A percentile compares a stretch with the other conserved stretches of the same genome.
Evolutionary conservation across 2,113 vertebrate genomes (phyloP).

Genomic region (Pimephales promelas): DNA sequence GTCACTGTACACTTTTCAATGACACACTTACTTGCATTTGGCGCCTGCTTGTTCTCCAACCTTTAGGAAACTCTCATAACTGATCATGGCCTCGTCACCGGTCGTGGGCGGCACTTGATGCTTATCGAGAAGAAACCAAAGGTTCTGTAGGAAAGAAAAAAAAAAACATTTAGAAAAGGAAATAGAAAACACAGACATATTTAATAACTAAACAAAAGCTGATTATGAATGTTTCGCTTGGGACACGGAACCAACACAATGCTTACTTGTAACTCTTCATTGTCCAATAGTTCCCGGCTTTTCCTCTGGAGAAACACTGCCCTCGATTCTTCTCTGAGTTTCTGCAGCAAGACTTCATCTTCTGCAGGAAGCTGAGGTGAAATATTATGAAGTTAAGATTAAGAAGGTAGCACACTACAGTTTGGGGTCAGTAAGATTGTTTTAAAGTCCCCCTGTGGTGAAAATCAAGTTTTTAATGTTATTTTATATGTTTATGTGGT

Average conservation of each 20-base stretch:
- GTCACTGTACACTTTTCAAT: not conserved
- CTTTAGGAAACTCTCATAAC: slow-evolving; percentile 91
- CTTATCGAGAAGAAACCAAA: slow-evolving; percentile 97
- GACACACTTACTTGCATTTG: slow-evolving; percentile 88
- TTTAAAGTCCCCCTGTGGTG: not conserved
- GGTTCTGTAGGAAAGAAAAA: slow-evolving; percentile 77
- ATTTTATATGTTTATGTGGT: too few relatives aligned
- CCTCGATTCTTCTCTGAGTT: slow-evolving; percentile 95
- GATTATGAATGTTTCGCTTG: not conserved
- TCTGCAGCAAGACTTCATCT: slow-evolving; percentile 95
- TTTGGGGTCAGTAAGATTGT: not conserved
- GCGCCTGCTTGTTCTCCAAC: slow-evolving; percentile 90
- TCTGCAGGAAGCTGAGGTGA: slow-evolving; percentile 88
- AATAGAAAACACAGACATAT: not conserved
- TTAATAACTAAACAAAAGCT: not conserved
- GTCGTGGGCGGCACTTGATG: slow-evolving; percentile 92
- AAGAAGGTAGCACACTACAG: not conserved
- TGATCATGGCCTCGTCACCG: slow-evolving; percentile 97
- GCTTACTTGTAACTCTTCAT: slow-evolving; percentile 93
- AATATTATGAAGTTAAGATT: slow-evolving; percentile 23
- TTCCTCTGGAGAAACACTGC: slow-evolving; percentile 97
- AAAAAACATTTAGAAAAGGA: not conserved
- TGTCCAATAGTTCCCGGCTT: slow-evolving; percentile 94
- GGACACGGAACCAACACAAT: not conserved
- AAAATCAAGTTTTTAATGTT: too few relatives aligned